Base-by-base conservation (phyloP, 2,888 invertebrate species). In the Plusia festucae region DNA sequence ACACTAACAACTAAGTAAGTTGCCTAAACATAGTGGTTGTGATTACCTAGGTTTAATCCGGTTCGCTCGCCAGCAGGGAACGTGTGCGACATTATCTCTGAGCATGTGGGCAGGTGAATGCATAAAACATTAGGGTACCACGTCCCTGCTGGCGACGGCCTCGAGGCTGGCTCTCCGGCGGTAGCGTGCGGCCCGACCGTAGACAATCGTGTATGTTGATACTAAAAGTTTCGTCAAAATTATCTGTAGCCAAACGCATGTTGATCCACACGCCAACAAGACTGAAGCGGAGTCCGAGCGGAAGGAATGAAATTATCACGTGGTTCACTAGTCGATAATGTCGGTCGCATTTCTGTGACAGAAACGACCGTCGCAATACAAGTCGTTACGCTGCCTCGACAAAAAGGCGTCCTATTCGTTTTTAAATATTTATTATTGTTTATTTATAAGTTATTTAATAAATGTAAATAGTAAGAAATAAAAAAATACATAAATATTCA, bases 381-480 rank as follows among this genome's bases (percentile, higher is more conserved):
- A 68, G 76, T 64, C 69, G 70, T 68, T 46, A 67, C 56, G 64
- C 70, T 60, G 82, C 82, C 77, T 71, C 69, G 54, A 68, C 70
- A 73, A 76, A 57, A 81, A 82, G 79, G 89, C 88, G 88, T 91
- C 88, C 88, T 81, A 82, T 86, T 89, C 84, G 85, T 92, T 93
- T 93, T 90, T 91, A 92, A 83, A 82, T 93, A 92, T 93, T 92
- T 93, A 93, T 92, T 93, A 92, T 93, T 90, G 82, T 92, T 92
- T 91, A 86, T 93, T 93, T 93, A 79, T 94, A 94, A 93, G 93
- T 91, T 93, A 91, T 94, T 94, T 93, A 92, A 91, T 85, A 82
- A 81, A 78, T 93, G 92, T 93, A 93, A 85, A 94, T 93, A 94
- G 85, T 91, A 90, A 90, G 91, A 88, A 88, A 88, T 90, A 79